Percentiles rank a stretch among this genome's conserved stretches.
Conservation (phyloP, 1,140 invertebrate genomes). For the Drosophila athabasca region DNA sequence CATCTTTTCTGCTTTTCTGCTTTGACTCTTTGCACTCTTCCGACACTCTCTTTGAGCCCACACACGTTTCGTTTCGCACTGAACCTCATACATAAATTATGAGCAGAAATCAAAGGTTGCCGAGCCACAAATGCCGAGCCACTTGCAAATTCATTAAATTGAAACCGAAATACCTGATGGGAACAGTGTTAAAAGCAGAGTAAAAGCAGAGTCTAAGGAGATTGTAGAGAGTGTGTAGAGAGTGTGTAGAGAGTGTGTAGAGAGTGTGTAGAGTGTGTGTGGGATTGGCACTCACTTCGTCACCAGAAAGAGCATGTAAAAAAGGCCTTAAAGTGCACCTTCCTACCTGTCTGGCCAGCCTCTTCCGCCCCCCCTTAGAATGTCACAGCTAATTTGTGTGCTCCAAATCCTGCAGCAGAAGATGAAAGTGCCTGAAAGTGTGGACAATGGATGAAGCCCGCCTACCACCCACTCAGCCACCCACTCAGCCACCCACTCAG, state of each 20-base stretch:
- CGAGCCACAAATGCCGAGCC: constrained; percentile 7
- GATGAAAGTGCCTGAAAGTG: constrained; percentile 44
- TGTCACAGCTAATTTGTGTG: constrained; percentile 58
- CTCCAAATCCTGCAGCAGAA: constrained; percentile 17
- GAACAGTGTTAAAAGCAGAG: neutral
- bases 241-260: too few species aligned
- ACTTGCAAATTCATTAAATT: constrained; percentile 32
- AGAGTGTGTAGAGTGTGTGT: too few species aligned
- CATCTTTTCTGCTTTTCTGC: constrained; percentile 39
- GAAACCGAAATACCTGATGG: neutral
- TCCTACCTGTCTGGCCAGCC: constrained; percentile 18
- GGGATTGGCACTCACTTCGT: too few species aligned
- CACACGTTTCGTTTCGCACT: constrained; percentile 56
- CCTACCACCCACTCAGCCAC: constrained; percentile 7
- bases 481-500: constrained; percentile 5
- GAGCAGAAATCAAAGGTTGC: constrained; percentile 38
- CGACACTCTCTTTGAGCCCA: constrained; percentile 58
- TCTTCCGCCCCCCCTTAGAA: constrained; percentile 16
- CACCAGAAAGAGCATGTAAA: constrained; percentile 1
- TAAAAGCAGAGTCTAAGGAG: neutral
- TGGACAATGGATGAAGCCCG: constrained; percentile 24
- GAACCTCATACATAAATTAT: constrained; percentile 34
- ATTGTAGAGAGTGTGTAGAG: too few species aligned
- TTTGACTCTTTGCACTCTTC: constrained; percentile 35
- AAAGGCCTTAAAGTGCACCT: constrained; percentile 25